A percentile compares a stretch with the other conserved stretches of the same genome.
Conservation (phyloP, 2,797 vertebrate genomes). For the Cynodonichthys magdalenae region DNA sequence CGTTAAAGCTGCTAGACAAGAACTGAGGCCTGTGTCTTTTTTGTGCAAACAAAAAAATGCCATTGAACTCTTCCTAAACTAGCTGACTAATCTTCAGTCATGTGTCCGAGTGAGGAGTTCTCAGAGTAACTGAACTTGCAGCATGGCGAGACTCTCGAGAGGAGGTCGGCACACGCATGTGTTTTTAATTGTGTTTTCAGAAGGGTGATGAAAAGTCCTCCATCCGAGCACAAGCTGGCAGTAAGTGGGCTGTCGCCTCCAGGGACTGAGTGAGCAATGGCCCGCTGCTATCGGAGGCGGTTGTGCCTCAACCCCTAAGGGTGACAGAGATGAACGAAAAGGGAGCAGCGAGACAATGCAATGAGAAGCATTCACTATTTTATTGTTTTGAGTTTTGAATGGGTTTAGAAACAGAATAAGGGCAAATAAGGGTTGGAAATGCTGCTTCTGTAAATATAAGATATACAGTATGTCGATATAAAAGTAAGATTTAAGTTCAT, state of each 20-base stretch:
- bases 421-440: not conserved
- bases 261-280: slow-evolving; percentile 75
- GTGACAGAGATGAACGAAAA: slow-evolving; percentile 64
- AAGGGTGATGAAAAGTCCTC: slow-evolving; percentile 73
- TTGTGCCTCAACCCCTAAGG: slow-evolving; percentile 66
- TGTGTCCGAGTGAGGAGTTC: slow-evolving; percentile 43
- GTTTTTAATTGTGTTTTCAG: slow-evolving; percentile 77
- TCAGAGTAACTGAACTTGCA: slow-evolving; percentile 56
- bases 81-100: slow-evolving; percentile 58
- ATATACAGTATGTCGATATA: not conserved
- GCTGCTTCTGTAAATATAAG: not conserved
- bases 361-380: not conserved
- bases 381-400: slow-evolving; percentile 8
- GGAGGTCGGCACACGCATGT: slow-evolving; percentile 24
- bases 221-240: slow-evolving; percentile 68
- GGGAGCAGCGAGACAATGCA: slow-evolving; percentile 55
- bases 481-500: not conserved
- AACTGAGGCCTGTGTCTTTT: not conserved
- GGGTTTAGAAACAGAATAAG: slow-evolving; percentile 22
- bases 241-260: slow-evolving; percentile 77
- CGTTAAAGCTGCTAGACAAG: slow-evolving; percentile 31
- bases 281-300: slow-evolving; percentile 66
- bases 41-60: slow-evolving; percentile 28
- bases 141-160: slow-evolving; percentile 30
- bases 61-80: slow-evolving; percentile 23